Evolutionary conservation across 2,888 invertebrate species (phyloP), one percentile per base, ranked within the genome.

Genomic region (Drosophila dives): DNA sequence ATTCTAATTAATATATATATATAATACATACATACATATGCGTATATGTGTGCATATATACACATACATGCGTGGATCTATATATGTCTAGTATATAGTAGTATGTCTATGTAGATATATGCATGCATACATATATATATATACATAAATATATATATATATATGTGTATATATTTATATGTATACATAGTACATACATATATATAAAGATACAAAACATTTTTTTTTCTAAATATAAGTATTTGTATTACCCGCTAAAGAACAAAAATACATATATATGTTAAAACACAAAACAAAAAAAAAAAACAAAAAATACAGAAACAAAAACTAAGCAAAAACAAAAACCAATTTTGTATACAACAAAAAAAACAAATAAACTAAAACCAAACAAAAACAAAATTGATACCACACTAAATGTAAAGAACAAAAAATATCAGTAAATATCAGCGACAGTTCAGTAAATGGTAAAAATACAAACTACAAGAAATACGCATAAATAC

Each of bases 241-340:
- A 81, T 87, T 84, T 89, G 86, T 88, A 88, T 89, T 88, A 88
- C 81, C 72, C 86, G 75, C 80, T 79, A 80, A 79, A 74, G 71
- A 75, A 85, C 60, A 59, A 51, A 59, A 61, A 68, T 34, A 50
- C 68, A 75, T 61, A 67, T 58, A 59, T 66, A 66, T 80, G 72
- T 38, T 56, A 56, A 62, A 66, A 56, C 42, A 56, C 56, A 56
- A 66, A 60, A 48, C n/a, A 75, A 78, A 59, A 64, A 58, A 66
- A 60, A 61, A 36, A 56, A 75, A 54, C 56, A 77, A 74, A 77
- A 75, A 68, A 15, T 11, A 20, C 45, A 12, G 45, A 45, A 45
- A 23, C 68, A 67, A 65, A 79, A 73, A 77, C 74, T 71, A 76
- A 61, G 59, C 29, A 59, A 74, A 75, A 66, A 69, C 60, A 79